Evolutionary conservation across 1,140 invertebrate genomes (phyloP), one percentile per base, ranked within the genome.

Genomic region (Tyrophagus putrescentiae): DNA sequence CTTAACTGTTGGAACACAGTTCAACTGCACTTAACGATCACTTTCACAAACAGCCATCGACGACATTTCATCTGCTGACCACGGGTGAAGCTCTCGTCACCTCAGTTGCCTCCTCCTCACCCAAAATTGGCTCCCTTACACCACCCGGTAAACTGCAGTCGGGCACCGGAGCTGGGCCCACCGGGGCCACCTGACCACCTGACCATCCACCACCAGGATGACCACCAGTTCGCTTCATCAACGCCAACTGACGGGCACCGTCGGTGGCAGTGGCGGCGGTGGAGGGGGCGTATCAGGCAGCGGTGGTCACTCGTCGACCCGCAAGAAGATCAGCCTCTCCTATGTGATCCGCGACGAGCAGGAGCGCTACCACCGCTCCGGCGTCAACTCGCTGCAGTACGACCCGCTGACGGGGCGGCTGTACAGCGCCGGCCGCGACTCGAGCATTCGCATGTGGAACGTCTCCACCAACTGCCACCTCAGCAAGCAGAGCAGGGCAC

Each of bases 391-490:
- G 2, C 75, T 98, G 23, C 93, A 98, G 75, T 84, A 87, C 73
- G 94, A 98, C 75, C 80, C 86, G 9, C 75, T 79, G 58, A 79
- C 89, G 61, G 83, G 88, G 60, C 80, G 91, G 67, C 77, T 98
- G 21, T 98, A 95, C 75, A 93, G 94, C 0, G 95, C 94, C 61
- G 94, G 93, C n/a, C 77, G 93, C 63, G 96, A 99, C 76, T 91
- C 91, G 42, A 95, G 98, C 64, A 96, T 99, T 67, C 79, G 96
- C 57, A 93, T 96, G 70, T 98, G 94, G 90, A 90, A 95, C 67
- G 63, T 68, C 25, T 61, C 71, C 53, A 61, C 27, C 39, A 28
- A 45, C 11, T 44, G 84, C 68, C 86, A 94, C 66, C 82, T 84
- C 45, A 97, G 93, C 71, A 80, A 92, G 41, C 88, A 94, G 68